Conservation (phyloP, 2,797 vertebrate genomes). For the Spinibarbus caldwelli region DNA sequence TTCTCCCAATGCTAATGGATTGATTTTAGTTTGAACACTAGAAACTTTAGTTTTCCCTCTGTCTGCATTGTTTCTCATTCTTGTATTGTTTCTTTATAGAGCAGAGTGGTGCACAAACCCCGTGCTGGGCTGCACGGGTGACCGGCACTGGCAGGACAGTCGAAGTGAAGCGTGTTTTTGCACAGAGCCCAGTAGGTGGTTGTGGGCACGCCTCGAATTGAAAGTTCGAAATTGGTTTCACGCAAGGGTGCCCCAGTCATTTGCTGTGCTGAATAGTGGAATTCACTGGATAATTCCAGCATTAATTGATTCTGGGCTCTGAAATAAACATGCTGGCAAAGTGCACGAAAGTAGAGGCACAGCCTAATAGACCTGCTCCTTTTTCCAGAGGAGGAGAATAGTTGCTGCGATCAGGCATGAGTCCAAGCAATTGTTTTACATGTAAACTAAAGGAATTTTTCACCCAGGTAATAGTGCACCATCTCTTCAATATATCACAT, state of each 20-base stretch:
- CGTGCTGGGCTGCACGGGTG: conserved; percentile 33
- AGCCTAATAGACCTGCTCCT: conserved; percentile 63
- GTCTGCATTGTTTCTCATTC: conserved; percentile 27
- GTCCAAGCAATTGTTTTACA: conserved; percentile 32
- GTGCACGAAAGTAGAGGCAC: conserved; percentile 66
- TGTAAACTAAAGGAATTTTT: not conserved
- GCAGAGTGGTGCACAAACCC: not conserved
- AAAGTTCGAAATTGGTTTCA: conserved; percentile 80
- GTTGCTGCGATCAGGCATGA: conserved; percentile 33
- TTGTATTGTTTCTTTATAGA: conserved; percentile 27
- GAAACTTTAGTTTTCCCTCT: conserved; percentile 41
- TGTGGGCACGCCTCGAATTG: conserved; percentile 67
- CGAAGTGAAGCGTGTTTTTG: conserved; percentile 55
- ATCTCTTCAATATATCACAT: not conserved
- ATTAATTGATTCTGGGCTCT: conserved; percentile 81
- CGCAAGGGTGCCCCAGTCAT: conserved; percentile 76
- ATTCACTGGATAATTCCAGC: conserved; percentile 78
- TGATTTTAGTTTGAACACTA: conserved; percentile 49
- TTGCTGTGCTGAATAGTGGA: conserved; percentile 74
- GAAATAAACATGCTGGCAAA: conserved; percentile 78
- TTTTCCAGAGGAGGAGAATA: conserved; percentile 18
- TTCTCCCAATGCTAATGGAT: conserved; percentile 38
- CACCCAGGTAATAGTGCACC: not conserved
- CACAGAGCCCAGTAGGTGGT: conserved; percentile 67
- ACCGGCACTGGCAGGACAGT: conserved; percentile 45